These are phyloP conservation scores for Apogon hyalosoma DNA, from an alignment of 2,797 vertebrate species.

Conservation along the genomic window DNA sequence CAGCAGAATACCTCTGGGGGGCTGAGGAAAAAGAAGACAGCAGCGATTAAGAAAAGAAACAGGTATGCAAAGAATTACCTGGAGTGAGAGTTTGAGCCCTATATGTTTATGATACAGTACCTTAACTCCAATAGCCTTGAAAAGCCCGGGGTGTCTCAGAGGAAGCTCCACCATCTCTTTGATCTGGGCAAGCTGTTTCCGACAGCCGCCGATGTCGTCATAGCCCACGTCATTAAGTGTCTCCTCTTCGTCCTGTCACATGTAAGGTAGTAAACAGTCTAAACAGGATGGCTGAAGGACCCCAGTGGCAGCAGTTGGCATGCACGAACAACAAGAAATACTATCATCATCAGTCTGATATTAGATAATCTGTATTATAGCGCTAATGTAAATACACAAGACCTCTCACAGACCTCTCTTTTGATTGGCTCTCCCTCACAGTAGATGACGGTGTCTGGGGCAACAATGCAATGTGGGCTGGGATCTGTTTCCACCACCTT, in stretches of 20 bases:
- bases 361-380: too few species aligned
- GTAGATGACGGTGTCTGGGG: slow-evolving; percentile 98
- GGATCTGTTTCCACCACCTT: slow-evolving; percentile 99
- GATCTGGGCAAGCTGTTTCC: slow-evolving; percentile 97
- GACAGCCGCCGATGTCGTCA: slow-evolving; percentile 97
- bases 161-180: slow-evolving; percentile 99
- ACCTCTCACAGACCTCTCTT: slow-evolving; percentile 88
- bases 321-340: too few species aligned
- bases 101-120: slow-evolving; percentile 71
- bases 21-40: slow-evolving; percentile 77
- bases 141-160: slow-evolving; percentile 95
- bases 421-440: slow-evolving; percentile 99
- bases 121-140: slow-evolving; percentile 99
- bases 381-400: neutral
- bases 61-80: too few species aligned
- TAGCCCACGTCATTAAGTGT: slow-evolving; percentile 98
- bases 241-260: slow-evolving; percentile 94
- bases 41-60: too few species aligned
- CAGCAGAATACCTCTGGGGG: slow-evolving; percentile 96
- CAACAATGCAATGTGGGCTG: slow-evolving; percentile 97
- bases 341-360: too few species aligned
- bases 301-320: too few species aligned
- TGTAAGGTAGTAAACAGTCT: too few species aligned
- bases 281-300: too few species aligned
- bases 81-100: too few species aligned